Evolutionary conservation across 2,888 invertebrate species (phyloP).

Genomic region (Phytoseiulus persimilis): DNA sequence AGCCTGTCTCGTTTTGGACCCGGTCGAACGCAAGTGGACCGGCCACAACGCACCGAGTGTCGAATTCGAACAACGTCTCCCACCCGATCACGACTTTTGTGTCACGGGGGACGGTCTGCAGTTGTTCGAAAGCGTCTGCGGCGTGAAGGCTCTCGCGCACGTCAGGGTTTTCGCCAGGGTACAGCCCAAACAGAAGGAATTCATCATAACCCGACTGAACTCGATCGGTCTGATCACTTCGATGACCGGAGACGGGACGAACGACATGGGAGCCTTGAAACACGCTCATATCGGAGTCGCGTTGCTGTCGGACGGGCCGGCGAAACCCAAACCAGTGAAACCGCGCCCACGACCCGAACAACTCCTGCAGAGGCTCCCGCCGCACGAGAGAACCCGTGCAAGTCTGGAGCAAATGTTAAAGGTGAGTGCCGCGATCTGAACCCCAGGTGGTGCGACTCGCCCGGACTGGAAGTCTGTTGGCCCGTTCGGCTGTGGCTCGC

Average conservation of each 20-base stretch:
- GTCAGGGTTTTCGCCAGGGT: slow-evolving; percentile 90
- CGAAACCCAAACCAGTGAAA: slow-evolving; percentile 41
- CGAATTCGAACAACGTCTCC: neutral
- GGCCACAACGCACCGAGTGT: neutral
- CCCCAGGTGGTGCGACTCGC: neutral
- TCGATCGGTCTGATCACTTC: slow-evolving; percentile 76
- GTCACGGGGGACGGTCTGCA: slow-evolving; percentile 66
- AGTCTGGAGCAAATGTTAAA: slow-evolving; percentile 34
- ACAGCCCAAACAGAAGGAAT: slow-evolving; percentile 97
- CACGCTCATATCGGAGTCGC: slow-evolving; percentile 77
- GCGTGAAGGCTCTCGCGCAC: slow-evolving; percentile 63
- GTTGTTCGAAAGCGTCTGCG: slow-evolving; percentile 9
- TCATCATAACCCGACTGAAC: slow-evolving; percentile 79
- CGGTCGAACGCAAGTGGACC: neutral
- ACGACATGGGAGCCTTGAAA: slow-evolving; percentile 96
- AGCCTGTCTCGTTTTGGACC: slow-evolving; percentile 24
- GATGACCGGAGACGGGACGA: slow-evolving; percentile 99
- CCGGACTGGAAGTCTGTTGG: too few species aligned
- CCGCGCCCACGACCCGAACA: slow-evolving; percentile 35
- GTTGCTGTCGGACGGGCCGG: slow-evolving; percentile 41
- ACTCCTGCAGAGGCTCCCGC: slow-evolving; percentile 40
- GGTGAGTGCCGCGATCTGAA: neutral
- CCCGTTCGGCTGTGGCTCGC: too few species aligned
- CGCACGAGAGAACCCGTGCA: slow-evolving; percentile 38
- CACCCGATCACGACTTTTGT: slow-evolving; percentile 66